Conservation (phyloP, 2,888 invertebrate species). For the Prosapia bicincta region DNA sequence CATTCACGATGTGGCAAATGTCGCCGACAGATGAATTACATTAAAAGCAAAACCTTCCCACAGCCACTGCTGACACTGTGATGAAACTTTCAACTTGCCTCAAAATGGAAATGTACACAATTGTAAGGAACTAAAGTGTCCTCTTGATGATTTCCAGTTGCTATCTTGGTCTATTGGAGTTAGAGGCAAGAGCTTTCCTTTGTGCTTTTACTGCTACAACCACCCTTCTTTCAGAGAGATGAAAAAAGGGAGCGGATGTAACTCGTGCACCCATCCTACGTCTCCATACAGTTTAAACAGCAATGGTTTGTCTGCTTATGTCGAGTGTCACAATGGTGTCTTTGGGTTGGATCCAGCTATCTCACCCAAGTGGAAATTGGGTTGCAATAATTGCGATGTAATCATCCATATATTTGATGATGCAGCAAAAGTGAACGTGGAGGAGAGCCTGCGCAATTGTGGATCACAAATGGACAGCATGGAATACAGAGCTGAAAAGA, state of each 20-base stretch:
- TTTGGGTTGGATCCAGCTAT: slow-evolving; percentile 91
- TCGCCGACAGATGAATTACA: slow-evolving; percentile 94
- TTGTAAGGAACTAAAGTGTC: slow-evolving; percentile 94
- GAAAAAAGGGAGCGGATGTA: slow-evolving; percentile 90
- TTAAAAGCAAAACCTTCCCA: slow-evolving; percentile 89
- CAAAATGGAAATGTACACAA: slow-evolving; percentile 89
- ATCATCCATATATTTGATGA: slow-evolving; percentile 94
- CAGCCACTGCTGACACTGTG: slow-evolving; percentile 92
- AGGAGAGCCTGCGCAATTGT: slow-evolving; percentile 69
- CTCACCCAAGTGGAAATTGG: slow-evolving; percentile 93
- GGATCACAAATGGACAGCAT: slow-evolving; percentile 80
- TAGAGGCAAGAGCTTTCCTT: slow-evolving; percentile 91
- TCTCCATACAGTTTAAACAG: slow-evolving; percentile 86
- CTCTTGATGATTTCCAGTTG: slow-evolving; percentile 95
- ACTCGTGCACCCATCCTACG: slow-evolving; percentile 93
- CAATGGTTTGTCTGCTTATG: slow-evolving; percentile 85
- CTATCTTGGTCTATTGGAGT: slow-evolving; percentile 92
- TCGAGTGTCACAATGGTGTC: slow-evolving; percentile 89
- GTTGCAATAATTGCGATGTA: slow-evolving; percentile 93
- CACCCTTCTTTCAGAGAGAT: slow-evolving; percentile 98
- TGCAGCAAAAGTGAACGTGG: slow-evolving; percentile 81
- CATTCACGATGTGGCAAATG: slow-evolving; percentile 88
- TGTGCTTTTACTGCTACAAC: slow-evolving; percentile 98
- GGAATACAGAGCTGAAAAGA: slow-evolving; percentile 76
- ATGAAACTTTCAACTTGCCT: slow-evolving; percentile 93